These are phyloP conservation scores for Urosaurus nigricauda DNA, from an alignment of 2,797 vertebrate species.

Conservation along the genomic window DNA sequence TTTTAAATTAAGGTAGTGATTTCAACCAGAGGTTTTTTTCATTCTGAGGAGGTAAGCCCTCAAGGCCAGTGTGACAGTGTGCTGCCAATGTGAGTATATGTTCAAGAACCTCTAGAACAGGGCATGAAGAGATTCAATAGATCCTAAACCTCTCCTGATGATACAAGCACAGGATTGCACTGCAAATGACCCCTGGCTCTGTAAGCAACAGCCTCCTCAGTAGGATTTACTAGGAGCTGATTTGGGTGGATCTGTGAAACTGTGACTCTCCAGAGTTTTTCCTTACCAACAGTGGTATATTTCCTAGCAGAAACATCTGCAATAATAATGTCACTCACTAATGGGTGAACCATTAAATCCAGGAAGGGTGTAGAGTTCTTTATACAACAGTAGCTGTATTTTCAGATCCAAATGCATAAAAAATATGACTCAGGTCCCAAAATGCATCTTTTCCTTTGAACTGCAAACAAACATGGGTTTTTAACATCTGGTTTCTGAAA, in stretches of 20 bases:
- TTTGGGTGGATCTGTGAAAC: neutral
- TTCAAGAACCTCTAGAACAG: neutral
- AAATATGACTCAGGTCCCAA: conserved; percentile 16
- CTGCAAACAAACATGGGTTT: conserved; percentile 5
- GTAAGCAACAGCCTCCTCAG: neutral
- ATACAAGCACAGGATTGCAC: neutral
- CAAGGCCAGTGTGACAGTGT: too few relatives aligned
- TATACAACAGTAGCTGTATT: conserved; percentile 13
- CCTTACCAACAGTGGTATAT: neutral
- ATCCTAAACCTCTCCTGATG: neutral
- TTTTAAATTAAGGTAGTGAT: too few relatives aligned
- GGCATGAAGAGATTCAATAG: neutral
- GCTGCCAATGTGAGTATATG: too few relatives aligned
- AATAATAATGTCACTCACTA: conserved; percentile 17
- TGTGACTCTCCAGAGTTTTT: neutral
- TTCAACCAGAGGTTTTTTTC: too few relatives aligned
- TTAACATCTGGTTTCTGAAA: conserved; percentile 14
- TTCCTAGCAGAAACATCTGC: conserved; percentile 18
- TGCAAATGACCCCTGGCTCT: neutral
- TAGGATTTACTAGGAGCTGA: neutral
- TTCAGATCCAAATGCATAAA: conserved; percentile 13
- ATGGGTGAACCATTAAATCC: neutral
- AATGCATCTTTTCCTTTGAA: neutral
- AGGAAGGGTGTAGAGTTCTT: conserved; percentile 23
- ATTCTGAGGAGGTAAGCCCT: too few relatives aligned